Evolutionary conservation across 2,888 invertebrate genomes (phyloP).

Genomic region (Baronia brevicornis): DNA sequence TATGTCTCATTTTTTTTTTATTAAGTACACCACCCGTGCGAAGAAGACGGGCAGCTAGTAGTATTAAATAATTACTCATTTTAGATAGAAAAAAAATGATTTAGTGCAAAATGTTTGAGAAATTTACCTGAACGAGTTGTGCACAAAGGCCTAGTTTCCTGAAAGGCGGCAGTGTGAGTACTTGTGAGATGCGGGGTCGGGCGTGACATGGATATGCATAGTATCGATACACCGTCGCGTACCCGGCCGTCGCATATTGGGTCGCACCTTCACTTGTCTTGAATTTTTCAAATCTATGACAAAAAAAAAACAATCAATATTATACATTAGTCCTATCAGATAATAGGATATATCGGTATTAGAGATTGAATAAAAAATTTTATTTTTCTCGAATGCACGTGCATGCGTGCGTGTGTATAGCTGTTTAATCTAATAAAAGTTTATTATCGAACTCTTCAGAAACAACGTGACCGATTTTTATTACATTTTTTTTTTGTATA

Average conservation of each 20-base stretch:
- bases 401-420: too few relatives aligned
- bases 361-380: neutral
- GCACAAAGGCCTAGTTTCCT: slow-evolving; percentile 91
- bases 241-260: slow-evolving; percentile 88
- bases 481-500: too few relatives aligned
- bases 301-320: too few relatives aligned
- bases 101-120: slow-evolving; percentile 1
- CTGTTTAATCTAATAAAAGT: neutral
- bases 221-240: slow-evolving; percentile 94
- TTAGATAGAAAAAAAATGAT: neutral
- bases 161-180: slow-evolving; percentile 94
- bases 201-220: slow-evolving; percentile 93
- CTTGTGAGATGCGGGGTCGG: slow-evolving; percentile 94
- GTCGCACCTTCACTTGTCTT: slow-evolving; percentile 72
- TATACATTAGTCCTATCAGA: too few relatives aligned
- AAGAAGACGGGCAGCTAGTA: neutral
- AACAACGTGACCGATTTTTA: too few relatives aligned
- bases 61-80: neutral
- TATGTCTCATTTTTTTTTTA: too few relatives aligned
- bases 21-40: too few relatives aligned
- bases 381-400: too few relatives aligned
- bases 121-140: slow-evolving; percentile 76
- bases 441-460: too few relatives aligned
- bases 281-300: slow-evolving; percentile 84
- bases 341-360: too few relatives aligned